phyloP scores from a whole-genome alignment of 35 echinoderm and acorn worm species.

The Amphiura filiformis region DNA sequence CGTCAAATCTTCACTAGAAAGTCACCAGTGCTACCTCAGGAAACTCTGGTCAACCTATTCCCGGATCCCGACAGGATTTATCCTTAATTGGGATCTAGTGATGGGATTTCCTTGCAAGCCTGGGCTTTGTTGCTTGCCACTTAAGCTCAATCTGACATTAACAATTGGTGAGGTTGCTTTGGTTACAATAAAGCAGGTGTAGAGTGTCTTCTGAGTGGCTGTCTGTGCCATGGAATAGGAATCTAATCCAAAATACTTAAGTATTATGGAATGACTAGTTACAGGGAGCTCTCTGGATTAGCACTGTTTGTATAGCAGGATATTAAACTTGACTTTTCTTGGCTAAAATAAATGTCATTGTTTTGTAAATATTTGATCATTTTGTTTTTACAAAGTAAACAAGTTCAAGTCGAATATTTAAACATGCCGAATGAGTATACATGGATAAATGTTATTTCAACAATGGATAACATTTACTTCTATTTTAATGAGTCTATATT shows the following conservation, averaged over 20 bases:
- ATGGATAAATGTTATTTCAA: no score
- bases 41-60: conserved; percentile 5
- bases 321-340: neutral
- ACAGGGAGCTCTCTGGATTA: no score
- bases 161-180: neutral
- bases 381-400: no score
- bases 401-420: no score
- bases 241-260: neutral
- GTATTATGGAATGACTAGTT: neutral
- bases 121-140: neutral
- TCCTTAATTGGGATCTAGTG: neutral
- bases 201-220: neutral
- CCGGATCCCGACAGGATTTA: neutral
- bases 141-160: neutral
- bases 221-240: neutral
- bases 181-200: neutral
- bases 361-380: no score
- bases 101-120: neutral
- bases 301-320: neutral
- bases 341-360: neutral
- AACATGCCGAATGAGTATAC: no score
- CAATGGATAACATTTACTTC: no score
- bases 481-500: no score
- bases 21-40: no score
- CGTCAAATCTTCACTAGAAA: no score